Percentiles rank a stretch among this genome's conserved stretches.
Conservation (phyloP, 2,113 vertebrate genomes). For the Catharus bicknelli region DNA sequence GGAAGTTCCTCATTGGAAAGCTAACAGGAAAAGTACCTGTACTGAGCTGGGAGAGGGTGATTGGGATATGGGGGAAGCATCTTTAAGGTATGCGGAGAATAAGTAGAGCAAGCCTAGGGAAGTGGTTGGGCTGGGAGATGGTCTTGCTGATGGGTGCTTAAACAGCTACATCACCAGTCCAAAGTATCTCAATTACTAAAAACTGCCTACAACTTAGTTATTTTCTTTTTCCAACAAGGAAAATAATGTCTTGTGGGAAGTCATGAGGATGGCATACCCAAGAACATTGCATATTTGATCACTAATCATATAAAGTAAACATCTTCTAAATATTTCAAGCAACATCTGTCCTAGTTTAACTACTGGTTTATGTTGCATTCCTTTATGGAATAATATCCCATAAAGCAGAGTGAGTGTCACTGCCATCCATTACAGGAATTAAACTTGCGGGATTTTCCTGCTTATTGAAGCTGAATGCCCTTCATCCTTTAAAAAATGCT, state of each 20-base stretch:
- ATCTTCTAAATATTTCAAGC: constrained; percentile 63
- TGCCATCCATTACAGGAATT: constrained; percentile 28
- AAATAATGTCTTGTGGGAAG: constrained; percentile 65
- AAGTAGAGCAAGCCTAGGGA: background rate
- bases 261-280: constrained; percentile 32
- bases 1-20: background rate
- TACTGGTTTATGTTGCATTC: constrained; percentile 62
- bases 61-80: background rate
- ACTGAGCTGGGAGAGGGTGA: background rate
- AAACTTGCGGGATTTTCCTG: constrained; percentile 19
- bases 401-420: constrained; percentile 10
- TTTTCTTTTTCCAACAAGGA: constrained; percentile 55
- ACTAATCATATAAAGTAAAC: constrained; percentile 51
- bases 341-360: constrained; percentile 69
- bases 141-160: background rate
- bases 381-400: constrained; percentile 45
- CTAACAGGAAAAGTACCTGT: background rate
- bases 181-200: constrained; percentile 11
- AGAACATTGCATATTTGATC: constrained; percentile 51
- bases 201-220: constrained; percentile 16
- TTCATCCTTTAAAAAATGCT: background rate
- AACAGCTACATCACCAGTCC: background rate
- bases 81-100: background rate
- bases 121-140: background rate
- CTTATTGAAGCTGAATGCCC: background rate